phyloP scores from a whole-genome alignment of 2,113 vertebrate genomes.

The Datnioides undecimradiatus region DNA sequence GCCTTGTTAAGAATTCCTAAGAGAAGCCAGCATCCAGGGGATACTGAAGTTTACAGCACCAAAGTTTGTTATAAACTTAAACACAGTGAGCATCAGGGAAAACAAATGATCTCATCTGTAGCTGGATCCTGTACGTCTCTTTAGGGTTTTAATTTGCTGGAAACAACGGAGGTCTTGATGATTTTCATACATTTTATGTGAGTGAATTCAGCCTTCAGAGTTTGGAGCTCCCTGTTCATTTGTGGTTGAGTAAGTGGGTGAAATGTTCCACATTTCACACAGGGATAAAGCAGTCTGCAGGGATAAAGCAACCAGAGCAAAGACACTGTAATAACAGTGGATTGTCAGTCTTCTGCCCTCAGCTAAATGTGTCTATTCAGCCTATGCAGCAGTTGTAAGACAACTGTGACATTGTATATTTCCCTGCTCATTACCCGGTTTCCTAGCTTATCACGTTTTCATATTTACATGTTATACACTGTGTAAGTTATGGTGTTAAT shows the following conservation, averaged over 20 bases:
- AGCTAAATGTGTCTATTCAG: too few species aligned
- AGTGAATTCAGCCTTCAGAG: slow-evolving; percentile 26
- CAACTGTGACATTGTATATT: too few species aligned
- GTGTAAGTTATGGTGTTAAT: too few species aligned
- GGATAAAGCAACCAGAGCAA: slow-evolving; percentile 42
- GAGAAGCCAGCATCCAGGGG: slow-evolving; percentile 14
- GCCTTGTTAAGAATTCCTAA: slow-evolving; percentile 39
- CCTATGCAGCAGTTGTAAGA: too few species aligned
- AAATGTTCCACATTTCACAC: slow-evolving; percentile 43
- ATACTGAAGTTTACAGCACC: slow-evolving; percentile 2
- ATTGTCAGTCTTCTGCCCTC: too few species aligned
- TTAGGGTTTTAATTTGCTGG: slow-evolving; percentile 8
- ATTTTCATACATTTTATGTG: slow-evolving; percentile 38
- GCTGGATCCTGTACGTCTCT: neutral
- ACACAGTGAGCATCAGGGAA: neutral
- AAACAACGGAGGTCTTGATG: slow-evolving; percentile 10
- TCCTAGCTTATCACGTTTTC: too few species aligned
- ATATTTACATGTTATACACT: too few species aligned
- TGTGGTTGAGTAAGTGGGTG: slow-evolving; percentile 63
- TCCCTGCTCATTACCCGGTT: too few species aligned
- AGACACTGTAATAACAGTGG: slow-evolving; percentile 49
- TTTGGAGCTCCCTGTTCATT: slow-evolving; percentile 35
- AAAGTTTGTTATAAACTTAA: slow-evolving; percentile 1
- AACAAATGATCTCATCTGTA: slow-evolving; percentile 1
- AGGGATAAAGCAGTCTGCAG: slow-evolving; percentile 41